Conservation (phyloP, 1,140 invertebrate genomes). For the Magallana angulata region DNA sequence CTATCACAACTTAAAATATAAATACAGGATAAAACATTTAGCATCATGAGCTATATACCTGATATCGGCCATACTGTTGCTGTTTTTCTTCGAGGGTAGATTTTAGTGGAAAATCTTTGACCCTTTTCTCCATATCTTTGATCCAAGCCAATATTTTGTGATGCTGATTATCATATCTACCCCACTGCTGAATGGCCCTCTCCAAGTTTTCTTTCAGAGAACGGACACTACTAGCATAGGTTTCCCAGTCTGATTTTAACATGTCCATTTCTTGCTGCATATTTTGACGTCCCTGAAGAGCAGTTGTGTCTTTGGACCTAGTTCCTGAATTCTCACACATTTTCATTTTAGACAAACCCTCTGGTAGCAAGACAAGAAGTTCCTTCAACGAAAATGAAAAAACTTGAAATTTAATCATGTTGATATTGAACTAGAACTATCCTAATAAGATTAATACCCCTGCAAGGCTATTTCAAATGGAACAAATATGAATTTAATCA, state of each 20-base stretch:
- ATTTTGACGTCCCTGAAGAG: constrained; percentile 89
- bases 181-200: constrained; percentile 93
- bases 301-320: constrained; percentile 87
- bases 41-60: constrained; percentile 82
- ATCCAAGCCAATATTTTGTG: constrained; percentile 91
- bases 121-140: constrained; percentile 89
- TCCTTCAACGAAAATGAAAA: constrained; percentile 79
- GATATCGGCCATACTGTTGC: constrained; percentile 93
- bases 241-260: constrained; percentile 94
- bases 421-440: no score
- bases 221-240: constrained; percentile 90
- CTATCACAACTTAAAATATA: neutral
- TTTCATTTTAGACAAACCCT: constrained; percentile 91
- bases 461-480: no score
- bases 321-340: constrained; percentile 85
- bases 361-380: constrained; percentile 91
- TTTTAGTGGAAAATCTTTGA: constrained; percentile 92
- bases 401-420: neutral
- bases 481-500: no score
- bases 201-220: constrained; percentile 90
- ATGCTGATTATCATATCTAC: constrained; percentile 91
- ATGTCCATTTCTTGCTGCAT: constrained; percentile 92
- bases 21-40: neutral
- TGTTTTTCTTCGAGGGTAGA: constrained; percentile 93
- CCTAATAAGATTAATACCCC: no score